phyloP scores from a whole-genome alignment of 2,797 vertebrate genomes.

The Phoeniculus purpureus region DNA sequence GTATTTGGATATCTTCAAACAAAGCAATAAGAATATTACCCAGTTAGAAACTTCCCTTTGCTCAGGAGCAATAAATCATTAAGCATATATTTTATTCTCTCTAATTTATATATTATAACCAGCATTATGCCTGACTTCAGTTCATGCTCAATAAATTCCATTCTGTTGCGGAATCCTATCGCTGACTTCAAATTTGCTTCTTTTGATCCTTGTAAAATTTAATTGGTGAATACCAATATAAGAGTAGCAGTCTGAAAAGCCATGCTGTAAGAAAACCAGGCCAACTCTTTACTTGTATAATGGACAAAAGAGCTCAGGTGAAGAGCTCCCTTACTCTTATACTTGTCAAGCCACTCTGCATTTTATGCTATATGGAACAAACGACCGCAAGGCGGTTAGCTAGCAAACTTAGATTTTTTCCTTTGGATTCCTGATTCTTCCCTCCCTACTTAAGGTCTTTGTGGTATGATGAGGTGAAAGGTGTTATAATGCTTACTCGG shows the following conservation, averaged over 20 bases:
- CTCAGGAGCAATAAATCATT: not conserved
- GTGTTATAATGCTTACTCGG: not conserved
- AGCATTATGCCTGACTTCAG: not conserved
- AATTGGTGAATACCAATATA: not conserved
- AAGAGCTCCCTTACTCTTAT: not conserved
- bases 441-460: not conserved
- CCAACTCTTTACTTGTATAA: not conserved
- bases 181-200: not conserved
- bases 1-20: not conserved
- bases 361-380: not conserved
- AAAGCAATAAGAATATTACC: not conserved
- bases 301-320: not conserved
- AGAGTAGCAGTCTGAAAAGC: not conserved
- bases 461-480: not conserved
- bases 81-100: not conserved
- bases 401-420: not conserved
- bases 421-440: not conserved
- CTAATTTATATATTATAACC: not conserved
- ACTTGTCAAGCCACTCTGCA: too few species aligned
- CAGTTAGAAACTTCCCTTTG: not conserved
- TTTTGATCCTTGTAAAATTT: not conserved
- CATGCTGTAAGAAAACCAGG: not conserved
- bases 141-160: not conserved
- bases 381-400: not conserved
- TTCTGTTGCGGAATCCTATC: not conserved